phyloP scores from a whole-genome alignment of 2,888 invertebrate genomes.

The Ceramica pisi region DNA sequence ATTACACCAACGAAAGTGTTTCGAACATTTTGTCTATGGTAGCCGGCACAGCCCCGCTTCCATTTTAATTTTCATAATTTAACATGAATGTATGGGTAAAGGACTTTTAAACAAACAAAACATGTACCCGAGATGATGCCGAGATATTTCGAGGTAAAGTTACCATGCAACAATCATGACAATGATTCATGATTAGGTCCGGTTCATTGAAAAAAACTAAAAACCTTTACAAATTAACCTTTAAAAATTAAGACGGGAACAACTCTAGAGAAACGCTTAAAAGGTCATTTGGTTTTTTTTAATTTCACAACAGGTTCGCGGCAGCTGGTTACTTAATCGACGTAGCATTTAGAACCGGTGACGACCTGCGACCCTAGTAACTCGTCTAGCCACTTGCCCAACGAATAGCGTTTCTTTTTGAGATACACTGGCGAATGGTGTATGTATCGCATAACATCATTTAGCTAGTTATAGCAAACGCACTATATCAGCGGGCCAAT shows the following conservation, averaged over 20 bases:
- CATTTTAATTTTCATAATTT: too few relatives aligned
- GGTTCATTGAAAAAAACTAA: background rate
- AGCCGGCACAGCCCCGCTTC: too few relatives aligned
- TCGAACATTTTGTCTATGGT: too few relatives aligned
- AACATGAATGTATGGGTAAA: too few relatives aligned
- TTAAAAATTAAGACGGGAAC: too few relatives aligned
- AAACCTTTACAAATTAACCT: background rate
- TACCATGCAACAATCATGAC: too few relatives aligned
- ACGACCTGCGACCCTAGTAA: constrained; percentile 50
- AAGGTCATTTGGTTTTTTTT: constrained; percentile 10
- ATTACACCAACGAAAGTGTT: too few relatives aligned
- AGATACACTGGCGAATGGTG: background rate
- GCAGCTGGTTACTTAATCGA: constrained; percentile 26
- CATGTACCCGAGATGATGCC: too few relatives aligned
- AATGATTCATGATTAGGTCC: too few relatives aligned
- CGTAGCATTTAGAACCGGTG: constrained; percentile 44
- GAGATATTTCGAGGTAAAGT: too few relatives aligned
- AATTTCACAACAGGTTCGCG: constrained; percentile 34
- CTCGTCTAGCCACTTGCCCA: constrained; percentile 26
- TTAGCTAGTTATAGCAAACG: background rate
- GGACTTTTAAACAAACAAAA: too few relatives aligned
- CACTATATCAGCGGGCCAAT: background rate
- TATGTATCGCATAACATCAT: background rate
- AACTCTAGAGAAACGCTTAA: background rate
- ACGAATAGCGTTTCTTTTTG: constrained; percentile 31